Evolutionary conservation across 2,888 invertebrate genomes (phyloP), one percentile per base, ranked within the genome.

Genomic region (Drosophila monieri): DNA sequence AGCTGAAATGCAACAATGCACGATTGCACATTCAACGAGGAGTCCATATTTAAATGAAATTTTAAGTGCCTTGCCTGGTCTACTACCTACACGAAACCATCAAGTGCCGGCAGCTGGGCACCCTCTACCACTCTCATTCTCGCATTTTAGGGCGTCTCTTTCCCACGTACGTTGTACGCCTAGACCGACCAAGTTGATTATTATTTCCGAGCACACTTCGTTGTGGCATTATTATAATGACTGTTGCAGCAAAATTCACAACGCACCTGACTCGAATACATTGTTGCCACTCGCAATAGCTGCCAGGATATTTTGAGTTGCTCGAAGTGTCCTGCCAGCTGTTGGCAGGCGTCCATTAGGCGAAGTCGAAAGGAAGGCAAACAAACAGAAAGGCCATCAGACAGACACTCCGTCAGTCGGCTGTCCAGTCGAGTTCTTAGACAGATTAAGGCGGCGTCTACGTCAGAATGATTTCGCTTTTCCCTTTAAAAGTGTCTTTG

Each of bases 181-280:
- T 35, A 37, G 39, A 41, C 23, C 60, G 39, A 21, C 18, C 69
- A 55, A 62, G 54, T 70, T 88, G 84, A 84, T 88, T 87, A 87
- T 77, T 87, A 85, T 88, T 88, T 86, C 88, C 73, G 78, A 79
- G 85, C 88, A 89, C 89, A 89, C 86, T 85, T 87, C 87, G 87
- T 88, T 89, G 89, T 87, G 88, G 87, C 88, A 89, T 88, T 89
- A 89, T 88, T 87, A 77, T 85, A 89, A 88, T 85, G 89, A 87
- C 89, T 87, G 77, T 89, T 89, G 89, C 88, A 88, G 85, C 89
- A 89, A 80, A 87, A 85, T 85, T 88, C 88, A 87, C 78, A 79
- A 76, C 83, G 85, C 86, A 89, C 88, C 88, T 88, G 89, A 88
- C 87, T 85, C 58, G 85, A 76, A 81, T 81, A 77, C 64, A 70